These are phyloP conservation scores for Martes flavigula DNA, from an alignment of 2,797 vertebrate species.

Conservation along the genomic window DNA sequence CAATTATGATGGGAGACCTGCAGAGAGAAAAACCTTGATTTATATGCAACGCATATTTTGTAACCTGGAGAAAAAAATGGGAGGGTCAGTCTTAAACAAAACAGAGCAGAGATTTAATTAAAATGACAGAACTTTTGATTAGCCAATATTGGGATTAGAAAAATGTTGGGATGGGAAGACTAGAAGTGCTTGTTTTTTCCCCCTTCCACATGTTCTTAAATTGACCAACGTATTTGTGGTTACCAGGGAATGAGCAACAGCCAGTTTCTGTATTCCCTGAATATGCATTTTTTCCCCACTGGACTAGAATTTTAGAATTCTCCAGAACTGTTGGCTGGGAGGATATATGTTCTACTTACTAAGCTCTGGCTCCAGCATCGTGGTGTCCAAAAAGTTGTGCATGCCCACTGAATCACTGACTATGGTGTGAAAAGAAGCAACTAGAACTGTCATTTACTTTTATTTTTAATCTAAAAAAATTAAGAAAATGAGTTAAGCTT, in stretches of 20 bases:
- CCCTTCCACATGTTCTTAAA: neutral
- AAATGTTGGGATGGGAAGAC: neutral
- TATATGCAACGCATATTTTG: neutral
- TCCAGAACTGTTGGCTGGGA: neutral
- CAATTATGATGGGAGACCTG: neutral
- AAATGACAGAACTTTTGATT: neutral
- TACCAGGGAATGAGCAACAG: neutral
- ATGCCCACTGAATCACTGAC: neutral
- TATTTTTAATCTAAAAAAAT: neutral
- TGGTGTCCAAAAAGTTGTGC: neutral
- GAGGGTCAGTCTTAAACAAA: neutral
- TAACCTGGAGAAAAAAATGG: neutral
- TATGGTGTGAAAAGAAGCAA: neutral
- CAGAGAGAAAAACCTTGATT: slow-evolving; percentile 11
- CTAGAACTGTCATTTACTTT: neutral
- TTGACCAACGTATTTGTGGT: neutral
- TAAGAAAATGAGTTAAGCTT: neutral
- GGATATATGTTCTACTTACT: neutral
- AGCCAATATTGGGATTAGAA: neutral
- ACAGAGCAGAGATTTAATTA: slow-evolving; percentile 41
- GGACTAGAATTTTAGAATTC: neutral
- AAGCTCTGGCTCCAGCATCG: neutral
- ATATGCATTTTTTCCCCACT: neutral
- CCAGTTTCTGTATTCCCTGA: neutral
- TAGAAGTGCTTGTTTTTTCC: neutral